phyloP scores from a whole-genome alignment of 2,113 vertebrate species.

The Pangasianodon gigas region DNA sequence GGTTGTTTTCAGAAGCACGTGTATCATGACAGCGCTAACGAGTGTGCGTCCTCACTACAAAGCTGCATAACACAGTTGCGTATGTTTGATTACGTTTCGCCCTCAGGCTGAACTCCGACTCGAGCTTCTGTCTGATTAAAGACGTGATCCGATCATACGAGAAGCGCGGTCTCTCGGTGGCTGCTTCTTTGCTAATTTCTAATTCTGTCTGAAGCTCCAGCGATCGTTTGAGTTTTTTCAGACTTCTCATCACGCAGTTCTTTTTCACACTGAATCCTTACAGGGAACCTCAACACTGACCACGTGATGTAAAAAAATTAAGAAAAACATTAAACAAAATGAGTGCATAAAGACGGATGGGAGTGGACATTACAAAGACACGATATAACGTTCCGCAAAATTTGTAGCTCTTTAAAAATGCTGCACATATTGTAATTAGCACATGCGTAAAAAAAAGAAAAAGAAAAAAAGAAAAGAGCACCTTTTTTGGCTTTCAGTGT shows the following conservation, averaged over 20 bases:
- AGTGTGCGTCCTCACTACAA: neutral
- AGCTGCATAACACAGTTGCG: neutral
- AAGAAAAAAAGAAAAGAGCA: conserved; percentile 51
- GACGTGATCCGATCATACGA: neutral
- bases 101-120: neutral
- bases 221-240: neutral
- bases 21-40: neutral
- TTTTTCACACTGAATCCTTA: neutral
- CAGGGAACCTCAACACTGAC: neutral
- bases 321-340: neutral
- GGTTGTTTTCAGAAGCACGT: neutral
- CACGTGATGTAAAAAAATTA: neutral
- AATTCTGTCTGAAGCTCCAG: conserved; percentile 12
- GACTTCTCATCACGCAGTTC: neutral
- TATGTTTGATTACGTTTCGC: neutral
- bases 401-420: neutral
- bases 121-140: neutral
- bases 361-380: neutral
- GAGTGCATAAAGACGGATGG: neutral
- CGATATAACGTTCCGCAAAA: neutral
- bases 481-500: conserved; percentile 92
- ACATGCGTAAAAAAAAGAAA: too few relatives aligned
- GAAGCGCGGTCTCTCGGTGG: neutral
- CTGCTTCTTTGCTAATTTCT: neutral
- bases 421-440: neutral